Evolutionary conservation across 92 coral and sea anemone genomes (phyloP).

Genomic region (Virgularia gustaviana): DNA sequence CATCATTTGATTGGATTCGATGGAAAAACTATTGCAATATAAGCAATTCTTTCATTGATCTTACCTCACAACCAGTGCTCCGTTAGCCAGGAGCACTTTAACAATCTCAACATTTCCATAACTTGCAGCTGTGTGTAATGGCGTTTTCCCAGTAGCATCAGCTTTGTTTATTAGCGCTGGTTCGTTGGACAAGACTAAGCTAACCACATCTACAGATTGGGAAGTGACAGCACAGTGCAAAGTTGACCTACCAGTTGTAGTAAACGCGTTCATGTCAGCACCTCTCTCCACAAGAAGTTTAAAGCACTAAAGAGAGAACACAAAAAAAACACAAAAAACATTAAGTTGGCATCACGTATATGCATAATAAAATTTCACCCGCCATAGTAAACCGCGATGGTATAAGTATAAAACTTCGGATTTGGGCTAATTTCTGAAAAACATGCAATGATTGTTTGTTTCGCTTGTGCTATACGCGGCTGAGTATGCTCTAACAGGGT

Average conservation of each 20-base stretch:
- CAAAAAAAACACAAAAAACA: background rate
- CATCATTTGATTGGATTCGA: too few relatives aligned
- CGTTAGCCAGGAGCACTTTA: conserved; percentile 19
- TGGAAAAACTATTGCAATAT: too few relatives aligned
- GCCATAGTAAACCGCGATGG: too few relatives aligned
- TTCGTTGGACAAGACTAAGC: conserved; percentile 14
- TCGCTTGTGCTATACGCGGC: too few relatives aligned
- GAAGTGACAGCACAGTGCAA: conserved; percentile 32
- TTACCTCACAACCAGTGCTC: conserved; percentile 29
- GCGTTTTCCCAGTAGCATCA: conserved; percentile 34
- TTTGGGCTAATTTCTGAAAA: too few relatives aligned
- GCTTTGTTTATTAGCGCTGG: conserved; percentile 32
- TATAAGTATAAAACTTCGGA: too few relatives aligned
- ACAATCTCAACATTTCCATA: conserved; percentile 19
- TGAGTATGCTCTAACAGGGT: too few relatives aligned
- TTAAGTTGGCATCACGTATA: background rate
- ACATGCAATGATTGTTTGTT: too few relatives aligned
- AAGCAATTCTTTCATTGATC: too few relatives aligned
- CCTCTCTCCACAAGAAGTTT: conserved; percentile 19
- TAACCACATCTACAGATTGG: conserved; percentile 16
- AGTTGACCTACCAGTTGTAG: conserved; percentile 19
- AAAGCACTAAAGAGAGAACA: conserved; percentile 12
- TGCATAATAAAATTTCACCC: too few relatives aligned
- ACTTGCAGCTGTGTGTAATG: conserved; percentile 34
- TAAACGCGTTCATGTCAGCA: conserved; percentile 17